Evolutionary conservation across 2,888 invertebrate species (phyloP).

Genomic region (Apodemia hepburni): DNA sequence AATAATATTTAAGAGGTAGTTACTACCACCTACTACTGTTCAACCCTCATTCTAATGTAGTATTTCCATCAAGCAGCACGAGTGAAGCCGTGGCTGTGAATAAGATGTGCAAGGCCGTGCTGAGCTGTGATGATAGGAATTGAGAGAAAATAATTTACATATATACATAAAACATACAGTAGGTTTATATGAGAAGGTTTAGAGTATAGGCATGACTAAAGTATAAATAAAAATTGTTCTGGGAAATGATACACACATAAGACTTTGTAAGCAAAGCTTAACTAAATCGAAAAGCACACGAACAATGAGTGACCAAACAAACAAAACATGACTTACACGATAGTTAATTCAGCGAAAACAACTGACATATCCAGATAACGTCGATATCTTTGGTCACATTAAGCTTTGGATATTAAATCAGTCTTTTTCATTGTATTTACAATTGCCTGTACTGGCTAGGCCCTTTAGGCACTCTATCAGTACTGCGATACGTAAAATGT

Average conservation of each 20-base stretch:
- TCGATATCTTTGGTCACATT: conserved; percentile 62
- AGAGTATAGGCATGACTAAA: conserved; percentile 1
- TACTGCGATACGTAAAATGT: conserved; percentile 83
- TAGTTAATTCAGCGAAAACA: conserved; percentile 67
- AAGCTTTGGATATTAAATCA: conserved; percentile 73
- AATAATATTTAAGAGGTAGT: too few species aligned
- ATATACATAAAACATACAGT: conserved; percentile 38
- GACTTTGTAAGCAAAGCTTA: conserved; percentile 62
- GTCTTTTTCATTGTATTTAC: conserved; percentile 75
- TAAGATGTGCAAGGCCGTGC: conserved; percentile 43
- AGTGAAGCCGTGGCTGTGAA: conserved; percentile 53
- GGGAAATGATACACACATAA: conserved; percentile 17
- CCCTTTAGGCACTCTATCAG: conserved; percentile 59
- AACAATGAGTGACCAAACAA: conserved; percentile 76
- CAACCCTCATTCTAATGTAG: background rate
- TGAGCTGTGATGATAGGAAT: conserved; percentile 39
- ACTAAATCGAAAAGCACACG: conserved; percentile 73
- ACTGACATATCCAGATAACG: conserved; percentile 62
- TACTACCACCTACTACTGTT: too few species aligned
- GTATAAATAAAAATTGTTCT: conserved; percentile 13
- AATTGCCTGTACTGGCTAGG: conserved; percentile 56
- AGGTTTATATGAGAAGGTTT: conserved; percentile 7
- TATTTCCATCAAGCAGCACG: conserved; percentile 33
- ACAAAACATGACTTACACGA: conserved; percentile 79
- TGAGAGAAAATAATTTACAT: conserved; percentile 22